Base-by-base conservation (phyloP, 2,888 invertebrate species). In the Laothoe populi region DNA sequence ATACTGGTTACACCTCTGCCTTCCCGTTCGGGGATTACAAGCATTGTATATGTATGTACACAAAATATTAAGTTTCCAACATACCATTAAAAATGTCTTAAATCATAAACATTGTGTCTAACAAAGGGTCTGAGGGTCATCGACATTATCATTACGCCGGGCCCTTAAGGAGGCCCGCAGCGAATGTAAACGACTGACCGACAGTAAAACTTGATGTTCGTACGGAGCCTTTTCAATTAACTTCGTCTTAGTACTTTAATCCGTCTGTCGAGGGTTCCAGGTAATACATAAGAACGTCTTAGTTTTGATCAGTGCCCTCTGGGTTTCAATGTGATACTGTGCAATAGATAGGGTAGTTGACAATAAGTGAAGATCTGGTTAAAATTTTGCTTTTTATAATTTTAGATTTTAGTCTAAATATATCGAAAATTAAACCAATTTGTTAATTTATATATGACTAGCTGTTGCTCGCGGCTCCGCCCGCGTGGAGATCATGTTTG, bases 141-240 rank as follows among this genome's bases (percentile, higher is more conserved):
- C 64, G 75, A 69, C 84, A 82, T 84, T 78, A 82, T 70, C 81
- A 75, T 83, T 82, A 81, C 67, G 70, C 57, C 59, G 63, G 58
- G 67, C 67, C 61, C 66, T 62, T 58, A 63, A 64, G 64, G 63
- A 64, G 69, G 69, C 69, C 74, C 70, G 64, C 62, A 63, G 68
- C 67, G 69, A 71, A 75, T 71, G 69, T 69, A 72, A 74, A 66
- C 69, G 66, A 64, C 84, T 83, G 83, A 81, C 86, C 86, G 77
- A 67, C 72, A 71, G 75, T 86, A 80, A 84, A 85, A 84, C 77
- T 80, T 84, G 80, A 86, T 79, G 85, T 73, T 76, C 70, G 66
- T 73, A 64, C 65, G 70, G 66, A 71, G 73, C 80, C 78, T 83
- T 83, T 86, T 84, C 86, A 86, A 86, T 86, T 86, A 85, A 79